phyloP scores from a whole-genome alignment of 2,888 invertebrate species.

The Pogonocherus hispidulus region DNA sequence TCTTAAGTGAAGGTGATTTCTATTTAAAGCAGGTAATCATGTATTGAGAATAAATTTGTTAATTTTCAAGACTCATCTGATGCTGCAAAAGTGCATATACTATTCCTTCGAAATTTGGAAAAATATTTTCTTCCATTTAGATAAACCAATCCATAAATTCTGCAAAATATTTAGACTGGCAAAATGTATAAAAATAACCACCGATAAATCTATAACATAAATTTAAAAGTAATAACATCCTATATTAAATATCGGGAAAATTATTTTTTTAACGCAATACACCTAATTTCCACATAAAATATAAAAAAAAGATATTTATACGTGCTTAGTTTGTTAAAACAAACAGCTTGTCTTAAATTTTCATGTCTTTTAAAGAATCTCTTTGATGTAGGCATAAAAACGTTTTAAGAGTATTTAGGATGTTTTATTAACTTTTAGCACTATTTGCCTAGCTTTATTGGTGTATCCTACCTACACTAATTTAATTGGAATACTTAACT shows the following conservation, averaged over 20 bases:
- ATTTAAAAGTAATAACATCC: slow-evolving; percentile 28
- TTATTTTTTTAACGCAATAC: slow-evolving; percentile 22
- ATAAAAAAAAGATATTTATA: slow-evolving; percentile 26
- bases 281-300: slow-evolving; percentile 29
- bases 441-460: not conserved
- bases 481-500: not conserved
- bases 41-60: no score
- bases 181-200: slow-evolving; percentile 29
- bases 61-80: no score
- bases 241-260: slow-evolving; percentile 25
- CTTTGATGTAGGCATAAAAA: slow-evolving; percentile 24
- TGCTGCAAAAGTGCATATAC: not conserved
- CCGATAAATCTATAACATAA: slow-evolving; percentile 27
- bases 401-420: slow-evolving; percentile 14
- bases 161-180: slow-evolving; percentile 26
- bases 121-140: slow-evolving; percentile 18
- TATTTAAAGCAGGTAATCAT: no score
- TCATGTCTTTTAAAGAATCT: slow-evolving; percentile 23
- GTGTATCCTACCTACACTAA: not conserved
- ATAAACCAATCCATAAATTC: slow-evolving; percentile 17
- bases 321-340: slow-evolving; percentile 26
- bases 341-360: slow-evolving; percentile 25
- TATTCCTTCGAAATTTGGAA: not conserved
- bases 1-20: no score
- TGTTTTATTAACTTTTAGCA: slow-evolving; percentile 13